phyloP scores from a whole-genome alignment of 2,888 invertebrate species.

The Dorcus parallelipipedus region DNA sequence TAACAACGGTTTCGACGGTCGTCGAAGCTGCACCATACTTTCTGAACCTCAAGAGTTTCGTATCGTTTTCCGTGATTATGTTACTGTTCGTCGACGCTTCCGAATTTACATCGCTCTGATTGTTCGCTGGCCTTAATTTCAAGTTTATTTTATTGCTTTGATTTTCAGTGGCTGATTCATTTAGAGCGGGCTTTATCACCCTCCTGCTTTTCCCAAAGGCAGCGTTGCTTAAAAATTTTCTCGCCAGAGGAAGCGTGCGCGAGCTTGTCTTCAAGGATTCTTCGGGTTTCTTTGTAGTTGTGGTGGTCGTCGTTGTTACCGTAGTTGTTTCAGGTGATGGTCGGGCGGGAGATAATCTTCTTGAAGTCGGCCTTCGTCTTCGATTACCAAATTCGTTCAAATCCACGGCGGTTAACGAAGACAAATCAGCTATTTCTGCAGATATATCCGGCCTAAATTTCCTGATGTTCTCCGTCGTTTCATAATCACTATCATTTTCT shows the following conservation, averaged over 20 bases:
- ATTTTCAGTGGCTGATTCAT: not conserved
- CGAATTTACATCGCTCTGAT: too few species aligned
- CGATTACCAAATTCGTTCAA: slow-evolving; percentile 7
- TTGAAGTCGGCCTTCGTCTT: slow-evolving; percentile 6
- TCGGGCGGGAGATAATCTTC: not conserved
- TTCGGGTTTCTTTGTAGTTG: slow-evolving; percentile 9
- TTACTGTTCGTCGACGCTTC: too few species aligned
- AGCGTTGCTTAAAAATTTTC: slow-evolving; percentile 21
- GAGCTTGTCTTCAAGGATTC: slow-evolving; percentile 22
- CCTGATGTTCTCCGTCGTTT: slow-evolving; percentile 31
- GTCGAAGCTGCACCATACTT: not conserved
- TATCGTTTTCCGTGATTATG: too few species aligned
- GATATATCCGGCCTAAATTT: slow-evolving; percentile 41
- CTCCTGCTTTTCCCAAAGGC: slow-evolving; percentile 19
- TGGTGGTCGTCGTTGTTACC: slow-evolving; percentile 10
- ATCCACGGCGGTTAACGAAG: slow-evolving; percentile 56
- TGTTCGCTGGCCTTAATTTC: not conserved
- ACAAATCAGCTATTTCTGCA: slow-evolving; percentile 50
- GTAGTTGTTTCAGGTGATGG: slow-evolving; percentile 4
- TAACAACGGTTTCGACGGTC: not conserved
- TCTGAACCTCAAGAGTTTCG: too few species aligned
- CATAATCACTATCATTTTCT: slow-evolving; percentile 32
- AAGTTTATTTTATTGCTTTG: not conserved
- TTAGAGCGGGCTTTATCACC: not conserved
- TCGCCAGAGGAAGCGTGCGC: slow-evolving; percentile 22